phyloP scores from a whole-genome alignment of 1,140 invertebrate species.

The Tribolium castaneum region DNA sequence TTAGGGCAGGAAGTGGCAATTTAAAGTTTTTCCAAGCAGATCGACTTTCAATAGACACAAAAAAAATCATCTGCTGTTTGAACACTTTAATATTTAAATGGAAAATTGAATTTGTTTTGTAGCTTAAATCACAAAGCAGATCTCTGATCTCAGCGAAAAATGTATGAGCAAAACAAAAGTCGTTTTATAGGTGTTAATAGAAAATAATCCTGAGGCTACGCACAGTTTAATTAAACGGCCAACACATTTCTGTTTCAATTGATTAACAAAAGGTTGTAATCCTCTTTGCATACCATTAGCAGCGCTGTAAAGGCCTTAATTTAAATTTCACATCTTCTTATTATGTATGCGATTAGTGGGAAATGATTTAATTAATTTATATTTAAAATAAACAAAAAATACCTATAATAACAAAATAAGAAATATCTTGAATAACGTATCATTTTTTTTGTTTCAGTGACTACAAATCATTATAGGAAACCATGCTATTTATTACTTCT shows the following conservation, averaged over 20 bases:
- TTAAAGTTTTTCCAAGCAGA: slow-evolving; percentile 5
- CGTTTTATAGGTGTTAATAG: neutral
- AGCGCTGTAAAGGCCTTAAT: neutral
- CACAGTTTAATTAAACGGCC: neutral
- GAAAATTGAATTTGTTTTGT: too few species aligned
- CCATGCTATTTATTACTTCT: too few species aligned
- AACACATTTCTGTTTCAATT: neutral
- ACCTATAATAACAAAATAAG: too few species aligned
- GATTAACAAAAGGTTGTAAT: neutral
- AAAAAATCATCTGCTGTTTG: neutral
- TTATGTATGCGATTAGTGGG: neutral
- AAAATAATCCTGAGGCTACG: neutral
- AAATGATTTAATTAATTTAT: too few species aligned
- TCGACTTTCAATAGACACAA: neutral
- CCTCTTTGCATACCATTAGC: neutral
- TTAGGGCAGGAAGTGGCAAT: slow-evolving; percentile 11
- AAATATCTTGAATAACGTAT: too few species aligned
- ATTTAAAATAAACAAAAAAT: too few species aligned
- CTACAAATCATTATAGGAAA: too few species aligned
- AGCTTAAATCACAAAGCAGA: neutral
- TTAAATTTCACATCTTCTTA: neutral
- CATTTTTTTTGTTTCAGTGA: too few species aligned
- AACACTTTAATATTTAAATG: neutral
- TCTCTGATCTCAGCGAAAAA: neutral
- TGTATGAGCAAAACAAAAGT: neutral